These are phyloP conservation scores for Crypturellus tataupa DNA, from an alignment of 2,797 vertebrate species.

Conservation along the genomic window DNA sequence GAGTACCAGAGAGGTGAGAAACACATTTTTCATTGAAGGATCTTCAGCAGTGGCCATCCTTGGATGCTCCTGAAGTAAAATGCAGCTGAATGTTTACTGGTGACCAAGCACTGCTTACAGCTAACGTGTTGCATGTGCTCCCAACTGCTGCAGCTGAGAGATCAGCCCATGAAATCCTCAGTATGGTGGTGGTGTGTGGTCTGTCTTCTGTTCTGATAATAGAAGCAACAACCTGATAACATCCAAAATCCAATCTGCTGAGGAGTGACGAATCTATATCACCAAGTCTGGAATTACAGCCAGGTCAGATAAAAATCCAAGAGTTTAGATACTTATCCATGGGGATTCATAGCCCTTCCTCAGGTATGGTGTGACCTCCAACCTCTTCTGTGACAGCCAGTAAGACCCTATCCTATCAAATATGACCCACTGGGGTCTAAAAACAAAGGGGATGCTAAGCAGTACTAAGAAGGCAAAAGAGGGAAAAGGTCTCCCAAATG, in stretches of 20 bases:
- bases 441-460: neutral
- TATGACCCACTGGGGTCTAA: neutral
- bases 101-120: neutral
- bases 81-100: neutral
- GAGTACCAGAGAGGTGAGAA: too few species aligned
- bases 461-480: neutral
- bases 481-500: neutral
- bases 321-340: neutral
- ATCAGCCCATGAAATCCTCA: neutral
- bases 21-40: neutral
- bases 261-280: neutral
- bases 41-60: neutral
- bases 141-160: neutral
- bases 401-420: neutral
- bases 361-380: neutral
- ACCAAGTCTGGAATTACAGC: neutral
- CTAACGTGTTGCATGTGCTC: neutral
- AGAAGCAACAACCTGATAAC: neutral
- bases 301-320: neutral
- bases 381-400: neutral
- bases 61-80: neutral
- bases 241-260: neutral
- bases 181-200: neutral
- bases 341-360: neutral
- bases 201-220: neutral